Percentiles rank a stretch among this genome's conserved stretches.
These are phyloP conservation scores for Masticophis lateralis DNA, from an alignment of 2,797 vertebrate genomes.

Conservation along the genomic window DNA sequence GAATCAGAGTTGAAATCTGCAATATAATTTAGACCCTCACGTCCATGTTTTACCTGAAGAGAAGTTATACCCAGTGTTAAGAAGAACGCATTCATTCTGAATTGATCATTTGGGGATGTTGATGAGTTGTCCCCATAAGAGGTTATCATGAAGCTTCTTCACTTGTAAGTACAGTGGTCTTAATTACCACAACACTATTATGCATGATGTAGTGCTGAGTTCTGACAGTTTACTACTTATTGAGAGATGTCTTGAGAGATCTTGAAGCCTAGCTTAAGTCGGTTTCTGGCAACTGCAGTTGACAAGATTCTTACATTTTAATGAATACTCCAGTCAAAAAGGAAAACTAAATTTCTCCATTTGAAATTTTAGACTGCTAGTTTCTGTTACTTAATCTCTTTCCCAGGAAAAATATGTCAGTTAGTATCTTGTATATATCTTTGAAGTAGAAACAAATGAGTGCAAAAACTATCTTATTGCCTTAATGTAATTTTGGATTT, in stretches of 20 bases:
- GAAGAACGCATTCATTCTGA: background rate
- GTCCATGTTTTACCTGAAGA: background rate
- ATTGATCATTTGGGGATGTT: background rate
- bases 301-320: background rate
- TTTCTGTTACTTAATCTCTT: background rate
- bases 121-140: background rate
- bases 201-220: background rate
- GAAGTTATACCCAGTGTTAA: background rate
- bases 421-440: background rate
- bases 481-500: background rate
- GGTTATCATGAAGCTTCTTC: background rate
- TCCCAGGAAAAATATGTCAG: background rate
- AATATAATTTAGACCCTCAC: background rate
- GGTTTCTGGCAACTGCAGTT: background rate
- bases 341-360: background rate
- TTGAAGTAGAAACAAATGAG: background rate
- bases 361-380: background rate
- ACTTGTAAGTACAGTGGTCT: background rate
- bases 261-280: background rate
- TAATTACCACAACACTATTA: background rate
- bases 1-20: background rate
- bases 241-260: background rate
- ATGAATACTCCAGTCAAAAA: background rate
- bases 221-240: background rate
- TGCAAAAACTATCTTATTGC: background rate